Evolutionary conservation across 1,140 invertebrate species (phyloP), one percentile per base, ranked within the genome.

Genomic region (Drosophila persimilis): DNA sequence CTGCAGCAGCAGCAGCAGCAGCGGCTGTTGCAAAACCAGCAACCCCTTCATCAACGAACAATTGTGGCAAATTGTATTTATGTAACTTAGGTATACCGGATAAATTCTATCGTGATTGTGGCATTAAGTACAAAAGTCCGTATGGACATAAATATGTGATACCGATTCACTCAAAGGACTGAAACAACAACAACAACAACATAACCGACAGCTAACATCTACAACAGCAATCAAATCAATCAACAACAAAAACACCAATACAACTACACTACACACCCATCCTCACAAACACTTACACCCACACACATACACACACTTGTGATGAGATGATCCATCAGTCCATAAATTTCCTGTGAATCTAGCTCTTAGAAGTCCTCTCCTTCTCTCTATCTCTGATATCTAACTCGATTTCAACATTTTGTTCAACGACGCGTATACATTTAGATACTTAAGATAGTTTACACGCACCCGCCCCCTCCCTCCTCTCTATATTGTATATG

Each of bases 121-220:
- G 95, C 45, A 95, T 98, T 63, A 94, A 93, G 39, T 98, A 98
- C 91, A 94, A 94, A 77, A 96, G 97, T 60, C 97, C 97, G 6
- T 98, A 98, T 92, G 96, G 96, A 66, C 95, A 96, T 45, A 96
- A 97, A 92, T 96, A 97, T 92, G 94, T 97, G 77, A 96, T 98
- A 92, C 95, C 97, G 65, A 93, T 98, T 71, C 95, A 97, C 93
- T 93, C 93, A 67, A 94, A 94, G 86, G 86, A 91, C 80, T 91
- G 83, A 90, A 90, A 89, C 20, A 20, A 26, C 24, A 53, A 74
- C 56, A 67, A 55, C 46, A 60, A 22, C 41, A 58, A 60, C 53
- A 72, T 54, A 46, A 77, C 61, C 46, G 57, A 63, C 39, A 56
- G 46, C 58, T 72, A 81, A 62, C 65, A 76, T 47, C 6, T 57